Conservation (phyloP, 2,113 vertebrate genomes). For the Platycercus adscitus region DNA sequence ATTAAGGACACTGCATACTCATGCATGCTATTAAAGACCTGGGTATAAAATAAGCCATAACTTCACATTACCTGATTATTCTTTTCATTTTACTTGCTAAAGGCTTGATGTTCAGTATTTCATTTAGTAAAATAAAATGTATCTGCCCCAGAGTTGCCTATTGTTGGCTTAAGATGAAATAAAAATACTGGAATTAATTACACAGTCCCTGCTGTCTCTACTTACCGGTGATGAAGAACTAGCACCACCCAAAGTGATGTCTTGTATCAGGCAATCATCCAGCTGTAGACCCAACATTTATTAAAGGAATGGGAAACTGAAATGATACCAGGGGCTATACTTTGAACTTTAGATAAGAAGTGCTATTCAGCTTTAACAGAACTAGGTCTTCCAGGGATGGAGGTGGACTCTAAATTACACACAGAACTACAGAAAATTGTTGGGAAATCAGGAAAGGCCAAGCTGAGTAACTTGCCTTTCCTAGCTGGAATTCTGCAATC, state of each 20-base stretch:
- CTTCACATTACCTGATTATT: background rate
- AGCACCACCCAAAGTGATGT: background rate
- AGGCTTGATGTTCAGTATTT: conserved; percentile 25
- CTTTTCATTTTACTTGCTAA: conserved; percentile 10
- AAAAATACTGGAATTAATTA: conserved; percentile 58
- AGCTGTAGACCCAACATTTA: background rate
- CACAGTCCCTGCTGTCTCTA: background rate
- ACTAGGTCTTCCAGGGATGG: background rate
- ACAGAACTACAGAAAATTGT: background rate
- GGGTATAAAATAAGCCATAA: background rate
- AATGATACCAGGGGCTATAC: conserved; percentile 13
- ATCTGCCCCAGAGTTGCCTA: background rate
- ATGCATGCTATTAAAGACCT: background rate
- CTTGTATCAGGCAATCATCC: background rate
- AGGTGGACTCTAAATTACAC: background rate
- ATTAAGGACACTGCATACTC: background rate
- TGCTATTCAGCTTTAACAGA: conserved; percentile 3
- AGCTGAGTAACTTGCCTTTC: background rate
- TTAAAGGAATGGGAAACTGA: background rate
- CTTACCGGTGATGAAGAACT: background rate
- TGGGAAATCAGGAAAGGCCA: background rate
- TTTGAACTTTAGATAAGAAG: conserved; percentile 47
- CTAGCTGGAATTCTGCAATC: background rate
- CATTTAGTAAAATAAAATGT: conserved; percentile 5
- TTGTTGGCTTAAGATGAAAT: conserved; percentile 57